Evolutionary conservation across 2,888 invertebrate species (phyloP).

Genomic region (Conops quadrifasciatus): DNA sequence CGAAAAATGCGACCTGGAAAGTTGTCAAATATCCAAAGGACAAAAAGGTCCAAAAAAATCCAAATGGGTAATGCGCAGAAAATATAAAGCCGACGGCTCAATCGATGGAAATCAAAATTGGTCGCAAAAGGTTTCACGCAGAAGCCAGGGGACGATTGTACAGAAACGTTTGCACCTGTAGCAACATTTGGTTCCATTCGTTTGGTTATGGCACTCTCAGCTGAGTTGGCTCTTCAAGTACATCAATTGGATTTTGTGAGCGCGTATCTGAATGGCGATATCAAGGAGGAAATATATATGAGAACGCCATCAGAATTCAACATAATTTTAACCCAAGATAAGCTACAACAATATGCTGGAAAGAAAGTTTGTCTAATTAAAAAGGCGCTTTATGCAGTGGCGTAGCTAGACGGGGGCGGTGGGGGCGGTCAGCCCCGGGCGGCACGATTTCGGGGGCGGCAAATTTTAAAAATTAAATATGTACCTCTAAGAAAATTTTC

Average conservation of each 20-base stretch:
- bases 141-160: slow-evolving; percentile 50
- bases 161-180: slow-evolving; percentile 50
- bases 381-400: slow-evolving; percentile 44
- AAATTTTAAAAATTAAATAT: too few species aligned
- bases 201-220: slow-evolving; percentile 43
- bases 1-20: slow-evolving; percentile 45
- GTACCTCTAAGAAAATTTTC: too few species aligned
- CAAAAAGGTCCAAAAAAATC: slow-evolving; percentile 46
- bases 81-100: slow-evolving; percentile 46
- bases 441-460: too few species aligned
- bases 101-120: slow-evolving; percentile 50
- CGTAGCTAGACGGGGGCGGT: too few species aligned
- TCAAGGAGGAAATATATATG: too few species aligned
- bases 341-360: slow-evolving; percentile 3
- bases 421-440: too few species aligned
- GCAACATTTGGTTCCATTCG: slow-evolving; percentile 45
- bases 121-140: slow-evolving; percentile 53
- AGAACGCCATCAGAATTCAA: slow-evolving; percentile 34
- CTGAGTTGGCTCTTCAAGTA: slow-evolving; percentile 39
- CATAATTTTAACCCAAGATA: slow-evolving; percentile 30
- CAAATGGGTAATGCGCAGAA: slow-evolving; percentile 50
- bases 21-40: slow-evolving; percentile 44
- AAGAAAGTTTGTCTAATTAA: slow-evolving; percentile 42
- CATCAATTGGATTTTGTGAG: slow-evolving; percentile 45
- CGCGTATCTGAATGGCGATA: slow-evolving; percentile 44